Evolutionary conservation across 2,888 invertebrate genomes (phyloP), one percentile per base, ranked within the genome.

Genomic region (Polia nebulosa): DNA sequence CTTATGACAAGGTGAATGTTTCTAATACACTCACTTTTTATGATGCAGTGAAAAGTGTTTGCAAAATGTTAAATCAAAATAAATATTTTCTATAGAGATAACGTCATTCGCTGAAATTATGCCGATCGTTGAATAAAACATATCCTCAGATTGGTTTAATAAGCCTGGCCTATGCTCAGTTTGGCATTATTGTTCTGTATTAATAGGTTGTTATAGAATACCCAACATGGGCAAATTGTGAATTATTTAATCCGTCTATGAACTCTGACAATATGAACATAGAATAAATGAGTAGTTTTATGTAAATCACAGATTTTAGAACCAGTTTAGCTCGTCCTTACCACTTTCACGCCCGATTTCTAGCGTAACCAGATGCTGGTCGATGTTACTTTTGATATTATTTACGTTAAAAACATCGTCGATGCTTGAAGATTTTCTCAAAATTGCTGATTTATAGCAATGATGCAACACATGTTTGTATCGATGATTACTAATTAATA

Each of bases 291-390:
- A 83, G 76, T 74, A 77, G 84, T 85, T 90, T 88, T 87, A 90
- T 90, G 89, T 91, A 92, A 93, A 92, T 91, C 85, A 87, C 78
- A 73, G 83, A 88, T 88, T 90, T 90, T 82, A 89, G 85, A 92
- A 91, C 91, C 90, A 88, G 91, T 93, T 94, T 76, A 58, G 83
- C 78, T 88, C 88, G 85, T 90, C 90, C 85, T 90, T 88, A 85
- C 78, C 86, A 92, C 94, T 94, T 94, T 94, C 94, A 89, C 93
- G 85, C 72, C 85, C 85, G 90, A 91, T 92, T 92, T 93, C 92
- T 94, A 92, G 85, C 85, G 82, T 88, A 87, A 86, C 83, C 83
- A 88, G 85, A 87, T 82, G 85, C 77, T 83, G 73, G 69, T 69
- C 81, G 84, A 88, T 88, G 81, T 85, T 88, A 83, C 83, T 86